phyloP scores from a whole-genome alignment of 1,140 invertebrate genomes.

The Zaprionus lachaisei region DNA sequence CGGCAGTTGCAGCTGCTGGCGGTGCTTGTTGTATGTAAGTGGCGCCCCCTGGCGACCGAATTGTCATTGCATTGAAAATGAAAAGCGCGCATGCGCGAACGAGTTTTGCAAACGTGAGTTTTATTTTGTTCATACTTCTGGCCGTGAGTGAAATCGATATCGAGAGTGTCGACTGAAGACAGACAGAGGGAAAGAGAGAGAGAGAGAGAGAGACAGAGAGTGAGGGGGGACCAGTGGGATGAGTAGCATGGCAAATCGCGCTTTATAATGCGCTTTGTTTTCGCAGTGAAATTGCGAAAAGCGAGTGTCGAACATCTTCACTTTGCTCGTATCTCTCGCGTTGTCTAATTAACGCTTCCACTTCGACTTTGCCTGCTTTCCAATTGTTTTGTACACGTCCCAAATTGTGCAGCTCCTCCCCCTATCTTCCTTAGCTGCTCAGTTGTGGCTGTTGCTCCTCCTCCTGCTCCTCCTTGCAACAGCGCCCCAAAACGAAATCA shows the following conservation, averaged over 20 bases:
- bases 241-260: conserved; percentile 13
- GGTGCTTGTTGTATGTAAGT: conserved; percentile 14
- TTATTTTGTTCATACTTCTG: conserved; percentile 32
- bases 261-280: conserved; percentile 62
- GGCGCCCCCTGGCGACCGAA: conserved; percentile 53
- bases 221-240: too few species aligned
- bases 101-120: conserved; percentile 59
- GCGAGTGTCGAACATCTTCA: conserved; percentile 53
- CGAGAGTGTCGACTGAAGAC: conserved; percentile 31
- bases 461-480: background rate
- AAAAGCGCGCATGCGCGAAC: conserved; percentile 71
- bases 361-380: conserved; percentile 58
- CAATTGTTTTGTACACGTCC: conserved; percentile 61
- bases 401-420: conserved; percentile 13
- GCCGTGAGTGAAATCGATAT: conserved; percentile 75
- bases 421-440: background rate
- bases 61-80: conserved; percentile 74
- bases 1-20: conserved; percentile 36
- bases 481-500: conserved; percentile 55
- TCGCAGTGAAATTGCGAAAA: conserved; percentile 62
- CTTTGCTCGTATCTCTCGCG: conserved; percentile 46
- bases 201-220: too few species aligned
- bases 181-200: too few species aligned
- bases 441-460: background rate
- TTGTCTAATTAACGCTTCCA: conserved; percentile 67